These are phyloP conservation scores for Limnodromus scolopaceus DNA, from an alignment of 2,797 vertebrate genomes.

Conservation along the genomic window DNA sequence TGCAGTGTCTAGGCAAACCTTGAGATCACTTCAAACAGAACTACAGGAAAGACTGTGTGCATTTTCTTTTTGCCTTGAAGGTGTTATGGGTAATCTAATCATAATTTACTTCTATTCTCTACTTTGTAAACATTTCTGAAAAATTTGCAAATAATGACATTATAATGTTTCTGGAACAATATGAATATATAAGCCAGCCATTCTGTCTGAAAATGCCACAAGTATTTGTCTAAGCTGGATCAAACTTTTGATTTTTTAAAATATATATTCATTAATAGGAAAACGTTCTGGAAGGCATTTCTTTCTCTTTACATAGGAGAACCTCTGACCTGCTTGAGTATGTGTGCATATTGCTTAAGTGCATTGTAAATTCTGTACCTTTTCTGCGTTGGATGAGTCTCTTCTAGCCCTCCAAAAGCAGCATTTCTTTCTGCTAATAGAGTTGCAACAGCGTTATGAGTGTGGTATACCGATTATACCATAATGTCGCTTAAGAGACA, in stretches of 20 bases:
- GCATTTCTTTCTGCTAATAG: not conserved
- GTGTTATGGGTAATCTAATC: not conserved
- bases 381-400: not conserved
- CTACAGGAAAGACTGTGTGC: not conserved
- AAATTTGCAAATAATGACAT: not conserved
- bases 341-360: not conserved
- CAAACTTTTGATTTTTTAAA: not conserved
- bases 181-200: not conserved
- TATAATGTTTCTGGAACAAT: not conserved
- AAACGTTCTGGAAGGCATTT: not conserved
- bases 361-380: not conserved
- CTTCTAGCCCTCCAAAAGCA: not conserved
- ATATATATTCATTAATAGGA: not conserved
- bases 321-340: not conserved
- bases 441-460: not conserved
- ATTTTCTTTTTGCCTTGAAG: not conserved
- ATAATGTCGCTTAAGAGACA: not conserved
- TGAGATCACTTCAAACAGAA: not conserved
- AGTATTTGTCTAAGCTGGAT: not conserved
- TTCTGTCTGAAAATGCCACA: not conserved
- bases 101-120: not conserved
- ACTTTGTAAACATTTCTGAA: not conserved
- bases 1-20: not conserved
- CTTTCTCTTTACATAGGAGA: not conserved
- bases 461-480: not conserved